Conservation (phyloP, 2,797 vertebrate genomes). For the Masticophis lateralis region DNA sequence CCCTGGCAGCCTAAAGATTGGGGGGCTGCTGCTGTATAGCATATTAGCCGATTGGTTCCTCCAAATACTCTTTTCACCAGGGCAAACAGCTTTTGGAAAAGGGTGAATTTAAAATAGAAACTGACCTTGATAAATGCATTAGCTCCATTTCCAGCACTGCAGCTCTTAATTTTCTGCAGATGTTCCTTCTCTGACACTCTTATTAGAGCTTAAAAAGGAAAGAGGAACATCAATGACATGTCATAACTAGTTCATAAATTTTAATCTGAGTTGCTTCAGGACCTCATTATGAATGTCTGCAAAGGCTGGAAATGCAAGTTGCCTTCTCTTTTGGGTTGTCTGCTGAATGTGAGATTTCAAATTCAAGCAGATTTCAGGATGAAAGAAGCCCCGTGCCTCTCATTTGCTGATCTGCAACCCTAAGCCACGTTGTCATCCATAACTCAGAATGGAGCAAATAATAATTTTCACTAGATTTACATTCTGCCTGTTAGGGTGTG, state of each 20-base stretch:
- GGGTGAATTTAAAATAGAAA: background rate
- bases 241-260: background rate
- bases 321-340: background rate
- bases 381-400: background rate
- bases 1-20: too few species aligned
- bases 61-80: background rate
- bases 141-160: background rate
- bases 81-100: background rate
- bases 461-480: background rate
- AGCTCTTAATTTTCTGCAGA: background rate
- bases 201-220: background rate
- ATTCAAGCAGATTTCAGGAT: background rate
- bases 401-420: background rate
- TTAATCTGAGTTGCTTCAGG: background rate
- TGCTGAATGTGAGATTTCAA: background rate
- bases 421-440: background rate
- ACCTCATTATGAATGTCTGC: background rate
- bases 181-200: background rate
- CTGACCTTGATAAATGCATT: background rate
- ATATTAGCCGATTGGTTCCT: background rate
- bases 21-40: background rate
- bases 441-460: background rate
- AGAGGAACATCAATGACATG: background rate
- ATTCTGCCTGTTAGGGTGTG: background rate
- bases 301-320: background rate